These are phyloP conservation scores for Neomicropteryx cornuta DNA, from an alignment of 1,140 invertebrate genomes.

Conservation along the genomic window DNA sequence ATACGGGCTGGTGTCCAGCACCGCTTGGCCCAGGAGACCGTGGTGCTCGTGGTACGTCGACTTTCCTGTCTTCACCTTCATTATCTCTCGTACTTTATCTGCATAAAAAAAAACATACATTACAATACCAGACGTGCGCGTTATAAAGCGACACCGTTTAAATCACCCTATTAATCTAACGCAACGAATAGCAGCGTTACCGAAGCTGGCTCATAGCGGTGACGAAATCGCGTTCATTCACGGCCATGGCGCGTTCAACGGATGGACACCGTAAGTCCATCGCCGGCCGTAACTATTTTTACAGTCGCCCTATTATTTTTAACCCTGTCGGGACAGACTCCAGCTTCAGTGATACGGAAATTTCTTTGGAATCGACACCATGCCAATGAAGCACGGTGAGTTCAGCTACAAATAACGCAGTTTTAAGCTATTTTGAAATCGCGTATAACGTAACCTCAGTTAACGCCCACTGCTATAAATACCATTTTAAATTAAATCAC, in stretches of 20 bases:
- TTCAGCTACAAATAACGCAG: too few relatives aligned
- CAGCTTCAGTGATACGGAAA: too few relatives aligned
- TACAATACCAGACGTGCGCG: neutral
- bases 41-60: constrained; percentile 24
- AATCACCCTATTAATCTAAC: neutral
- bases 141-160: neutral
- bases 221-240: neutral
- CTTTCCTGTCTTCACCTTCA: constrained; percentile 25
- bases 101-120: constrained; percentile 1
- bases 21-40: constrained; percentile 23
- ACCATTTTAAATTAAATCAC: too few relatives aligned
- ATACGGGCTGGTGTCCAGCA: constrained; percentile 27
- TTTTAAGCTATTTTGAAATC: too few relatives aligned
- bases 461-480: too few relatives aligned
- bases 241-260: neutral
- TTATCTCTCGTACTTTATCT: constrained; percentile 28
- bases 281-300: too few relatives aligned
- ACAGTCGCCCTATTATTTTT: too few relatives aligned
- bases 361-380: too few relatives aligned
- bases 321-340: too few relatives aligned
- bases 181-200: neutral
- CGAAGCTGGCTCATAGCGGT: neutral
- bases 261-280: neutral
- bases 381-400: too few relatives aligned
- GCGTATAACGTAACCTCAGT: too few relatives aligned